These are phyloP conservation scores for Mesorhabditis belari DNA, from an alignment of 2,888 invertebrate genomes.

Conservation along the genomic window DNA sequence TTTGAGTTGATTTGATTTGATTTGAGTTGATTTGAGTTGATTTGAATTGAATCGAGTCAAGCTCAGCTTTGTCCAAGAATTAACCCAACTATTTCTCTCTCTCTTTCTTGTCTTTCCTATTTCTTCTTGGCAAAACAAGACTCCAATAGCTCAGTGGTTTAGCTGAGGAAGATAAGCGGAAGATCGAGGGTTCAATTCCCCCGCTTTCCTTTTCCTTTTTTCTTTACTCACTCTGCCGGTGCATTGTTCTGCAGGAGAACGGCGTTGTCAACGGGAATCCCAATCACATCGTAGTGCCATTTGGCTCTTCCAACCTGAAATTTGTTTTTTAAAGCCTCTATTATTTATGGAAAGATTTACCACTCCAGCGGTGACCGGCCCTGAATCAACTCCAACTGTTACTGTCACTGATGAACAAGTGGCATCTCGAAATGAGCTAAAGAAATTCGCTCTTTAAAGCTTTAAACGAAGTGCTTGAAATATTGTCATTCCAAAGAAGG, in stretches of 20 bases:
- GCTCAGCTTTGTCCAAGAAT: no score
- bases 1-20: no score
- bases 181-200: no score
- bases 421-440: constrained; percentile 47
- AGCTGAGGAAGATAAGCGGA: no score
- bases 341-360: neutral
- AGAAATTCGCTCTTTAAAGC: constrained; percentile 1
- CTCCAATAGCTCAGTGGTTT: no score
- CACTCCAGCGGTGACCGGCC: constrained; percentile 31
- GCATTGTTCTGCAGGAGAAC: constrained; percentile 36
- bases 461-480: neutral
- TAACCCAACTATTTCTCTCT: no score
- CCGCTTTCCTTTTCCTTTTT: no score
- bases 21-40: no score
- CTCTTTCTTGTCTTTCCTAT: no score
- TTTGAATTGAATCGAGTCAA: no score
- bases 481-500: neutral
- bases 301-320: constrained; percentile 35
- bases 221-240: constrained; percentile 12
- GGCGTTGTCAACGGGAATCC: constrained; percentile 39
- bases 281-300: constrained; percentile 51
- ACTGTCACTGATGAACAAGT: constrained; percentile 41
- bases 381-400: constrained; percentile 38
- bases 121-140: no score
- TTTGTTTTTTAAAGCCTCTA: neutral